Base-by-base conservation (phyloP, 2,797 vertebrate genomes). In the Poecile montanus region DNA sequence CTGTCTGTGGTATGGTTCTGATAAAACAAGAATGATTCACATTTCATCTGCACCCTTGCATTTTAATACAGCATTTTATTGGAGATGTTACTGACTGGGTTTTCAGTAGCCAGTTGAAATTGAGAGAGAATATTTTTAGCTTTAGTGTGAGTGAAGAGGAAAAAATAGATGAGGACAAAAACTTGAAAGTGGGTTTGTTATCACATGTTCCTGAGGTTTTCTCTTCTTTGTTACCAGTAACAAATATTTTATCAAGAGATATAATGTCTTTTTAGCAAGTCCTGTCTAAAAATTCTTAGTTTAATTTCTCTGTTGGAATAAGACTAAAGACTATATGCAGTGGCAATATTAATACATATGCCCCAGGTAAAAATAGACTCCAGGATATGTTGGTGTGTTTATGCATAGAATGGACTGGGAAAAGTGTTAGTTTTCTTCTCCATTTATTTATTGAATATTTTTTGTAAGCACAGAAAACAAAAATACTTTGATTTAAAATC, bases 361-460 rank as follows among this genome's bases (percentile, higher is more conserved):
- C 16, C 36, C 47, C 20, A 22, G n/a, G 11, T 63, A 27, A 76
- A 89, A 91, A 71, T 9, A 57, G 17, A 26, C 13, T 87, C 19
- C 14, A 26, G 20, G 45, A 72, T 75, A 13, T 58, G 40, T 47
- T 62, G 29, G 18, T 86, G 20, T 72, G 11, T 77, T 84, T 73
- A 38, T n/a, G 10, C 11, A 56, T 8, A 19, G 19, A n/a, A 19
- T 42, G 11, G 45, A 27, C 9, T 66, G 48, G 22, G 25, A 76
- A 93, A 73, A 56, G 25, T 30, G 16, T 57, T 85, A 42, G 29
- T 65, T 0, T 2, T 50, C 19, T 50, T 85, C 29, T 79, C 13
- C 15, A 15, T 68, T 91, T 88, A 67, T 92, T 97, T 93, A 93
- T 66, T 91, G 66, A 92, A 58, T 84, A 48, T 22, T 78, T 71